Conservation (phyloP, 2,797 vertebrate species). For the Numenius phaeopus region DNA sequence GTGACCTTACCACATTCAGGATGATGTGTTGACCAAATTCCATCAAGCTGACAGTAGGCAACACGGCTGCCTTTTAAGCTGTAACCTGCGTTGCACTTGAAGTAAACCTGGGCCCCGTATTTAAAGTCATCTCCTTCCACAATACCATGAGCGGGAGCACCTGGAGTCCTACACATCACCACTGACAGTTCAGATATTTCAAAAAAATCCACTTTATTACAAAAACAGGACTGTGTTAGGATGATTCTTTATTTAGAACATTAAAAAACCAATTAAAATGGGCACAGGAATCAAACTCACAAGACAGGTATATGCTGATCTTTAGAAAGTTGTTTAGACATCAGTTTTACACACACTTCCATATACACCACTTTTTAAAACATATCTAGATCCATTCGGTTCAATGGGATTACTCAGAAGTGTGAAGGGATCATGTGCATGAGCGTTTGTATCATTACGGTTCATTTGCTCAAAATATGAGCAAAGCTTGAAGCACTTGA, state of each 20-base stretch:
- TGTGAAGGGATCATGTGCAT: neutral
- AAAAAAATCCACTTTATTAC: slow-evolving; percentile 80
- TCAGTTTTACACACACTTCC: neutral
- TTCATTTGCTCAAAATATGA: neutral
- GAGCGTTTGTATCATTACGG: neutral
- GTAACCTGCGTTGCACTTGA: slow-evolving; percentile 87
- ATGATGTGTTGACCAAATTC: slow-evolving; percentile 78
- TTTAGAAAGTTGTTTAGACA: neutral
- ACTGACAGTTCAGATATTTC: slow-evolving; percentile 85
- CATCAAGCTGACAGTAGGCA: slow-evolving; percentile 86
- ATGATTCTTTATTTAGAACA: slow-evolving; percentile 66
- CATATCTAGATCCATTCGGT: neutral
- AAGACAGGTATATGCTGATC: neutral
- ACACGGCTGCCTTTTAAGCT: slow-evolving; percentile 81
- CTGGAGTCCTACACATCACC: slow-evolving; percentile 89
- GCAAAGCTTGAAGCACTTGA: neutral
- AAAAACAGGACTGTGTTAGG: slow-evolving; percentile 77
- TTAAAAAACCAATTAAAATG: slow-evolving; percentile 44
- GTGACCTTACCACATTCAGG: slow-evolving; percentile 87
- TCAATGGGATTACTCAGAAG: neutral
- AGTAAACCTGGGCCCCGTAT: slow-evolving; percentile 86
- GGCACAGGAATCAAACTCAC: slow-evolving; percentile 28
- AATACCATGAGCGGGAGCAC: slow-evolving; percentile 85
- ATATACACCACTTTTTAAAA: neutral
- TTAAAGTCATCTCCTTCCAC: slow-evolving; percentile 87